Percentiles rank a stretch among this genome's conserved stretches.
Evolutionary conservation across 2,113 vertebrate species (phyloP).

Genomic region (Falcunculus frontatus): DNA sequence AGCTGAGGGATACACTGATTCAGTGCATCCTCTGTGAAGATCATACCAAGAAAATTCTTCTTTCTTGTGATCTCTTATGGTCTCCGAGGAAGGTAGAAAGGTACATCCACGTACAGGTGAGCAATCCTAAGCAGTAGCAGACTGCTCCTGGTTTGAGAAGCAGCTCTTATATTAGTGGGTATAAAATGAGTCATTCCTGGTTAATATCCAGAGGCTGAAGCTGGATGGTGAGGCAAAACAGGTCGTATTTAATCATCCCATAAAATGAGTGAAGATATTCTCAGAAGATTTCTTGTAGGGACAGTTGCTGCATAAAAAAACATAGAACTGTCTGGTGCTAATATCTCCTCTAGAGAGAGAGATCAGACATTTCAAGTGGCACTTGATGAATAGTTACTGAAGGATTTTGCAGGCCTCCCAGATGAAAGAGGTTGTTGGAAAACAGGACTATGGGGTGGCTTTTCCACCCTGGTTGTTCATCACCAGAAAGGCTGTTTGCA

Average conservation of each 20-base stretch:
- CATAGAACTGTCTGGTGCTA: neutral
- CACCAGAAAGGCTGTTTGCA: neutral
- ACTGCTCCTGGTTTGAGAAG: neutral
- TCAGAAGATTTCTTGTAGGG: neutral
- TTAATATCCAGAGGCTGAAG: neutral
- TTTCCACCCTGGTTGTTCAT: constrained; percentile 15
- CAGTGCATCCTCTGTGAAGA: neutral
- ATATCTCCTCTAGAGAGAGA: neutral
- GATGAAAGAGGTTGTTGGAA: neutral
- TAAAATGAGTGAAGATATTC: neutral
- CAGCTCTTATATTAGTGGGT: neutral
- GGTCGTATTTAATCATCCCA: neutral
- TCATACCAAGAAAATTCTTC: neutral
- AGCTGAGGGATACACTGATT: neutral
- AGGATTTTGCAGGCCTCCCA: neutral
- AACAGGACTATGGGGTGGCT: neutral
- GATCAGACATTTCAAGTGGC: neutral
- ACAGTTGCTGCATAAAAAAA: neutral
- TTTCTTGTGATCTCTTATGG: neutral
- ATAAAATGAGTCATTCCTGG: neutral
- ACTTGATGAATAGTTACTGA: constrained; percentile 7
- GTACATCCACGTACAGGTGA: neutral
- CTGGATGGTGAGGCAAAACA: neutral
- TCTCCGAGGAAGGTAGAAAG: neutral
- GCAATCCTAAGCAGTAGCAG: neutral